Conservation (phyloP, 1,140 invertebrate genomes). For the Nephotettix cincticeps region DNA sequence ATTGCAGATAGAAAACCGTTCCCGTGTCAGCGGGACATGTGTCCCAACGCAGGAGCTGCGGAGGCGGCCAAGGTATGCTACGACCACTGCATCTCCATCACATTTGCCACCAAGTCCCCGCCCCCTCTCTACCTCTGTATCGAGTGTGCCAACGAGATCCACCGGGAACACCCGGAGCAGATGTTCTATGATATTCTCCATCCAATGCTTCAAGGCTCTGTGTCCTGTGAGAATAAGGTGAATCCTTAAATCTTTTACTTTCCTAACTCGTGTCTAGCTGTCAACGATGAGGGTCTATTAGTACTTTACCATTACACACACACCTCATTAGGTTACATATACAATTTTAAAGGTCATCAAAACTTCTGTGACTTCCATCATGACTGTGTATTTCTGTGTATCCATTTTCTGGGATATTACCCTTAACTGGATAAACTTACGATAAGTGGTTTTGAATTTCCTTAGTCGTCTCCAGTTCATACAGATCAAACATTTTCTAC, state of each 20-base stretch:
- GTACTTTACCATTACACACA: no score
- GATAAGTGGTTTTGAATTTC: no score
- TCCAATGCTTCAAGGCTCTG: constrained; percentile 92
- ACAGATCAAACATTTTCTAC: neutral
- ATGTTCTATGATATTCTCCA: constrained; percentile 89
- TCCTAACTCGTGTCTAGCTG: no score
- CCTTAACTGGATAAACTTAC: no score
- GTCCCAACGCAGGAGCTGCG: constrained; percentile 76
- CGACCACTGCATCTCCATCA: constrained; percentile 82
- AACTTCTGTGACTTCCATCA: no score
- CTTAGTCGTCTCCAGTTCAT: no score
- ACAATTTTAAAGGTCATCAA: no score
- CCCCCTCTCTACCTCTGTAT: constrained; percentile 95
- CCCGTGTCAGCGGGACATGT: constrained; percentile 82
- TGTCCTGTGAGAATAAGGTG: constrained; percentile 96
- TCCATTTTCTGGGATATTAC: no score
- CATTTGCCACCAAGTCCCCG: constrained; percentile 79
- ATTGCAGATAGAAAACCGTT: constrained; percentile 71
- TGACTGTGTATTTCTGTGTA: no score
- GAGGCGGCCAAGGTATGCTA: constrained; percentile 91
- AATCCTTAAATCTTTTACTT: constrained; percentile 39
- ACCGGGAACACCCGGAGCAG: constrained; percentile 77
- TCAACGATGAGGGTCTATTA: no score
- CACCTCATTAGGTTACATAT: no score
- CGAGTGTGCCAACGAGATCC: constrained; percentile 93